These are phyloP conservation scores for Chlamydotis undulata DNA, from an alignment of 2,113 vertebrate species.

Conservation along the genomic window DNA sequence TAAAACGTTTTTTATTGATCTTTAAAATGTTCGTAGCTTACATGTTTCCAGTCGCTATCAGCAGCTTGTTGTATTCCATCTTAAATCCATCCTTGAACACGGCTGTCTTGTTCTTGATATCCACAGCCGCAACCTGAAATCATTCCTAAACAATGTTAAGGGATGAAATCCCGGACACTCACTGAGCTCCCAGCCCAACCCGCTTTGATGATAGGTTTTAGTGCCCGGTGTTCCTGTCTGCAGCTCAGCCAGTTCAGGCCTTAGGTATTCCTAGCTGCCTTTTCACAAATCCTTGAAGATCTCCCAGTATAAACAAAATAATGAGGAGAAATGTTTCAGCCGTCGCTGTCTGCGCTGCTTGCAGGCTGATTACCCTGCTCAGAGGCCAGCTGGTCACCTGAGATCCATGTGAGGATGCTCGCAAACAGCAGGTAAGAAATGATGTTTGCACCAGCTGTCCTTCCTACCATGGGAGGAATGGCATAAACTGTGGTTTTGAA, in stretches of 20 bases:
- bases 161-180: neutral
- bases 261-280: neutral
- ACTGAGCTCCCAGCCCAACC: neutral
- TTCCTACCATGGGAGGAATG: neutral
- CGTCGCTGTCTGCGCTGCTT: neutral
- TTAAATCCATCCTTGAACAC: constrained; percentile 92
- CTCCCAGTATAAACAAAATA: neutral
- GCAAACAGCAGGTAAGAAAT: neutral
- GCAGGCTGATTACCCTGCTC: neutral
- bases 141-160: constrained; percentile 13
- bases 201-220: neutral
- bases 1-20: neutral
- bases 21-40: constrained; percentile 41
- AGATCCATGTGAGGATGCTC: neutral
- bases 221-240: neutral
- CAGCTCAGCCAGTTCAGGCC: neutral
- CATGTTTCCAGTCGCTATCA: constrained; percentile 94
- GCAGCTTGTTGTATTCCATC: constrained; percentile 95
- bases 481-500: neutral
- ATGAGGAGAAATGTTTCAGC: neutral
- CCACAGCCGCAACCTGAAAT: constrained; percentile 87
- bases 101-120: constrained; percentile 87
- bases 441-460: neutral
- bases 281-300: neutral
- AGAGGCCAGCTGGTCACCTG: neutral